These are phyloP conservation scores for Parelbella ahira DNA, from an alignment of 2,888 invertebrate species.

Conservation along the genomic window DNA sequence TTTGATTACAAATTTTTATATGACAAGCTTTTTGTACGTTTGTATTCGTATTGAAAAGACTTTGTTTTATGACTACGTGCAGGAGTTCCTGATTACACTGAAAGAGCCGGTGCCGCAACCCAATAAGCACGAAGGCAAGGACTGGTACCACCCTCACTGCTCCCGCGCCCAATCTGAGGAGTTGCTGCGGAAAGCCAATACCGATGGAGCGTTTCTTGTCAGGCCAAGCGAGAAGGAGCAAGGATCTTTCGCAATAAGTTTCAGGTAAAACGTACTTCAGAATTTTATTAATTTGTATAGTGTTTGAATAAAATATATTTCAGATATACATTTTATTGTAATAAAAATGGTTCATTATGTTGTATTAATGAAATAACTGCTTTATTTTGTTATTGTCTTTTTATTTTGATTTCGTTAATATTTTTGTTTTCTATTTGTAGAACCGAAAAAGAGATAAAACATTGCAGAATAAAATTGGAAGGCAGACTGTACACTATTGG, in stretches of 20 bases:
- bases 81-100: constrained; percentile 93
- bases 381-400: too few species aligned
- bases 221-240: constrained; percentile 93
- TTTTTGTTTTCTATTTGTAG: constrained; percentile 65
- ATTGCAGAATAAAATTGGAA: constrained; percentile 96
- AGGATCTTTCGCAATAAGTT: constrained; percentile 95
- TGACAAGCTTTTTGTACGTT: too few species aligned
- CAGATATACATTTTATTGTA: too few species aligned
- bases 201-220: constrained; percentile 97
- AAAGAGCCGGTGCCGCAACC: constrained; percentile 97
- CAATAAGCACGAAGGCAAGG: constrained; percentile 94
- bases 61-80: constrained; percentile 8
- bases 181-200: constrained; percentile 88
- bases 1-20: constrained; percentile 1
- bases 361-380: too few species aligned
- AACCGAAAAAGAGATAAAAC: constrained; percentile 96
- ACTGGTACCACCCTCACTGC: constrained; percentile 94
- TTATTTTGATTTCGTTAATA: too few species aligned
- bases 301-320: too few species aligned
- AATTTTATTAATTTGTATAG: too few species aligned
- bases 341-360: too few species aligned
- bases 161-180: constrained; percentile 93
- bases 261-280: too few species aligned
- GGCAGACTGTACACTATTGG: constrained; percentile 95
- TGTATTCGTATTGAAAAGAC: background rate